These are phyloP conservation scores for Coelinius sp. DNA, from an alignment of 2,888 invertebrate genomes.

Conservation along the genomic window DNA sequence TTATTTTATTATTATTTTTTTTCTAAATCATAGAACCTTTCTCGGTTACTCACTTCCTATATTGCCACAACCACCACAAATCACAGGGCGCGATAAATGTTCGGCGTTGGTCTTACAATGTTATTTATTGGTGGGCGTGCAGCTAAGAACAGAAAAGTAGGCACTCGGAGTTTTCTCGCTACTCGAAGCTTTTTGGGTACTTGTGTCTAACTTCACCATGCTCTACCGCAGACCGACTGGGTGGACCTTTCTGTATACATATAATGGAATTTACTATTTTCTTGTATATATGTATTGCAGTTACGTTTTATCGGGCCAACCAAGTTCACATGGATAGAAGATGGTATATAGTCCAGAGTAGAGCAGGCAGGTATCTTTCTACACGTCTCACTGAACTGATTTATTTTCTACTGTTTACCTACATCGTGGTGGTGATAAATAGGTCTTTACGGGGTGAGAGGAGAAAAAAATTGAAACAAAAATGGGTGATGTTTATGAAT, in stretches of 20 bases:
- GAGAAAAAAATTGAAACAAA: slow-evolving; percentile 20
- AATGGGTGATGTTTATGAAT: background rate
- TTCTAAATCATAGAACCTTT: background rate
- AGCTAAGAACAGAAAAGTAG: slow-evolving; percentile 50
- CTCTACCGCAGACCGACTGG: slow-evolving; percentile 13
- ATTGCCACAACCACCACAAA: slow-evolving; percentile 49
- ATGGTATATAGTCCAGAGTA: slow-evolving; percentile 16
- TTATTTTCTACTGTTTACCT: slow-evolving; percentile 8
- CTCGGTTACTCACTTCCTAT: slow-evolving; percentile 7
- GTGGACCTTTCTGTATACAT: slow-evolving; percentile 30
- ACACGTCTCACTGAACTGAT: slow-evolving; percentile 9
- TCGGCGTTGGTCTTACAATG: slow-evolving; percentile 53
- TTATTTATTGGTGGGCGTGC: slow-evolving; percentile 55
- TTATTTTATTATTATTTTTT: background rate
- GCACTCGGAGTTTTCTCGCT: slow-evolving; percentile 37
- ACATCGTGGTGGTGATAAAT: background rate
- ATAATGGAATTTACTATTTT: slow-evolving; percentile 12
- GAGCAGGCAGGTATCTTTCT: slow-evolving; percentile 8
- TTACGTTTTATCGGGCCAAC: slow-evolving; percentile 6
- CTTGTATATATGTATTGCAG: slow-evolving; percentile 22
- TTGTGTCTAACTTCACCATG: slow-evolving; percentile 23
- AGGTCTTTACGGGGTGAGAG: background rate
- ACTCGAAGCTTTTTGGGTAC: slow-evolving; percentile 26
- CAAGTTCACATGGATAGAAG: background rate
- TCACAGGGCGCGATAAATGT: slow-evolving; percentile 59